These are phyloP conservation scores for Cettia cetti DNA, from an alignment of 2,113 vertebrate genomes.

Conservation along the genomic window DNA sequence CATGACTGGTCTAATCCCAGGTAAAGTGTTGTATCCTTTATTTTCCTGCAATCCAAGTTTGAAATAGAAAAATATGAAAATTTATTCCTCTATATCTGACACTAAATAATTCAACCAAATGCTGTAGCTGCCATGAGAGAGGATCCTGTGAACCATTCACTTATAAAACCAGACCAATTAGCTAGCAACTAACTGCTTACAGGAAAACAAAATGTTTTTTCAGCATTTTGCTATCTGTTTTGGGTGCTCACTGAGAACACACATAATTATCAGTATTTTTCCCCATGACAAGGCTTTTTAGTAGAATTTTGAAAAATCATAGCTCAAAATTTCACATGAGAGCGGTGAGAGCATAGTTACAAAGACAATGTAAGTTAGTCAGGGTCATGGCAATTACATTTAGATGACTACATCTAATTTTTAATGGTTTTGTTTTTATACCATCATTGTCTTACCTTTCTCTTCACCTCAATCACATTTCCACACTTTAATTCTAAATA, in stretches of 20 bases:
- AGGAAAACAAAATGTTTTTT: not conserved
- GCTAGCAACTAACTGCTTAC: not conserved
- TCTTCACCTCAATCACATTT: not conserved
- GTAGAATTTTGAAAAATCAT: not conserved
- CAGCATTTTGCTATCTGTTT: not conserved
- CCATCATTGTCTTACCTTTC: not conserved
- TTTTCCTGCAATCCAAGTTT: not conserved
- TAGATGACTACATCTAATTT: not conserved
- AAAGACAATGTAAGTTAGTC: not conserved
- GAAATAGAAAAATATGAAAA: not conserved
- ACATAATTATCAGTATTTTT: not conserved
- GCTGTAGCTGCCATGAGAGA: not conserved
- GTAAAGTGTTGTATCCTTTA: not conserved
- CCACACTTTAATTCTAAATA: not conserved
- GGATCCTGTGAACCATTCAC: not conserved
- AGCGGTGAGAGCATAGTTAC: not conserved
- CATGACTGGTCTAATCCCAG: not conserved
- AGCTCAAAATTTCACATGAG: not conserved
- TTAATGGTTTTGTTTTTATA: not conserved
- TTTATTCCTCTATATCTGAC: not conserved
- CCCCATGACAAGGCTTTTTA: not conserved
- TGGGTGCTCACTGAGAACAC: not conserved
- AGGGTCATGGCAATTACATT: not conserved
- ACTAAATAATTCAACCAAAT: not conserved
- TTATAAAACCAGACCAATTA: not conserved